Evolutionary conservation across 2,113 vertebrate genomes (phyloP).

Genomic region (Seriola aureovittata): DNA sequence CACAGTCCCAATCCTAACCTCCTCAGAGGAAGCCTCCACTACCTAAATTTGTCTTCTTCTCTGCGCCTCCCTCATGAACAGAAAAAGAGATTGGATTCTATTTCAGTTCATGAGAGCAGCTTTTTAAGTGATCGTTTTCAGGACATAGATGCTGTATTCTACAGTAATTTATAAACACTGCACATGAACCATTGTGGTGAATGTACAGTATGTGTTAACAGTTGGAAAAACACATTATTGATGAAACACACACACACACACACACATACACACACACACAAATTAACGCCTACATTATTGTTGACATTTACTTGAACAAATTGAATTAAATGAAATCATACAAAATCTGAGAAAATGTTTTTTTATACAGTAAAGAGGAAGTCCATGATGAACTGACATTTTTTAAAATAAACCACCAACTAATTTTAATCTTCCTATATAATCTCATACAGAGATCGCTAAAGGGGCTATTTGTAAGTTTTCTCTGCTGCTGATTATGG

Average conservation of each 20-base stretch:
- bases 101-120: background rate
- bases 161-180: background rate
- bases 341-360: background rate
- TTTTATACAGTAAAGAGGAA: background rate
- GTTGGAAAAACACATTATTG: background rate
- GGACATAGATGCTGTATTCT: background rate
- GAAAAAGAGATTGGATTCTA: slow-evolving; percentile 2
- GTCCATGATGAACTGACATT: too few relatives aligned
- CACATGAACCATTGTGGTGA: background rate
- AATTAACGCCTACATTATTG: background rate
- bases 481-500: too few relatives aligned
- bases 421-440: background rate
- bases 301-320: background rate
- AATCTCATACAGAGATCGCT: background rate
- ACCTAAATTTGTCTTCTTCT: background rate
- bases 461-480: too few relatives aligned
- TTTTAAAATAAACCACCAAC: too few relatives aligned
- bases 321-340: background rate
- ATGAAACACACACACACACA: background rate
- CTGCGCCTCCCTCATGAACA: background rate
- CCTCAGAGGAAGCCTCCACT: slow-evolving; percentile 6
- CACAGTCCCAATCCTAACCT: background rate
- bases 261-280: background rate
- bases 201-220: background rate
- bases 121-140: slow-evolving; percentile 43